phyloP scores from a whole-genome alignment of 30 jellyfish, hydroid and myxozoan species.

The Turritopsis dohrnii region DNA sequence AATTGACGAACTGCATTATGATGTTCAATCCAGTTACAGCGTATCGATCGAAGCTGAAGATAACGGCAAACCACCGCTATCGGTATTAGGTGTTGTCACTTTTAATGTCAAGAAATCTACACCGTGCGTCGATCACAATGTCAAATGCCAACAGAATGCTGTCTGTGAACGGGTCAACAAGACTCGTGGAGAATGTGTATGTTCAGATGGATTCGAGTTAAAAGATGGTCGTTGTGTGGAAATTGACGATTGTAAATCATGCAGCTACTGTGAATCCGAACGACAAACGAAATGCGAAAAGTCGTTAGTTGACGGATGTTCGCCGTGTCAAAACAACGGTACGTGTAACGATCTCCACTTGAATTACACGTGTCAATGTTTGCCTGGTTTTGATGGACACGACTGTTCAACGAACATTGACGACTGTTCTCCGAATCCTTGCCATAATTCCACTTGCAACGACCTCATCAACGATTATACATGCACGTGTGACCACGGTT shows the following conservation, averaged over 20 bases:
- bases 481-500: slow-evolving; percentile 52
- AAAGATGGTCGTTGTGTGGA: slow-evolving; percentile 38
- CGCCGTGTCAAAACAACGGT: slow-evolving; percentile 64
- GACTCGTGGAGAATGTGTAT: slow-evolving; percentile 49
- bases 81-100: slow-evolving; percentile 35
- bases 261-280: slow-evolving; percentile 42
- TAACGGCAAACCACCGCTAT: slow-evolving; percentile 72
- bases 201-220: slow-evolving; percentile 55
- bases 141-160: slow-evolving; percentile 44
- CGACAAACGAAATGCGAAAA: slow-evolving; percentile 1
- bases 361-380: slow-evolving; percentile 64
- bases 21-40: slow-evolving; percentile 1
- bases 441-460: slow-evolving; percentile 72
- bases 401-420: slow-evolving; percentile 59
- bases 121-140: slow-evolving; percentile 53
- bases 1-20: slow-evolving; percentile 44
- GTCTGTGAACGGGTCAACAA: slow-evolving; percentile 62
- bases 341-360: slow-evolving; percentile 48
- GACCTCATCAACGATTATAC: slow-evolving; percentile 41
- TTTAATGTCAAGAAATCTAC: slow-evolving; percentile 41
- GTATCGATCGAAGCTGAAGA: slow-evolving; percentile 51
- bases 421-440: slow-evolving; percentile 74
- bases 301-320: not conserved
- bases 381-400: slow-evolving; percentile 72
- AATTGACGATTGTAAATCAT: slow-evolving; percentile 63